phyloP scores from a whole-genome alignment of 2,888 invertebrate genomes.

The Steinernema hermaphroditum region DNA sequence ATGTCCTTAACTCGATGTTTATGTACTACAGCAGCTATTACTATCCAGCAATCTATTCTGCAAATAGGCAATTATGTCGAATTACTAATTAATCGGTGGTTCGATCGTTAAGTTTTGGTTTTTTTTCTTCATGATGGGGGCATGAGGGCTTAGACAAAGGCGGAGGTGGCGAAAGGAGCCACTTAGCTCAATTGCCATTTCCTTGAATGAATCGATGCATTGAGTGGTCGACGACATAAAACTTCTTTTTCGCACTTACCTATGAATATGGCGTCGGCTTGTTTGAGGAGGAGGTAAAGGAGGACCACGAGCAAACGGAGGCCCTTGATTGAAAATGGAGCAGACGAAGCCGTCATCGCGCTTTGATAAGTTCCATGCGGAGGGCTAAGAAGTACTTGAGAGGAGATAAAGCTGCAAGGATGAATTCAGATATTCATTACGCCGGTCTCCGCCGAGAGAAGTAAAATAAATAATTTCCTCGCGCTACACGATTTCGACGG shows the following conservation, averaged over 20 bases:
- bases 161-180: background rate
- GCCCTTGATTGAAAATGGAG: background rate
- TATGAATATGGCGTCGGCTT: background rate
- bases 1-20: constrained; percentile 6
- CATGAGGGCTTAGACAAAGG: background rate
- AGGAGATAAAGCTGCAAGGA: background rate
- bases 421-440: constrained; percentile 6
- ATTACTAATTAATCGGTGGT: background rate
- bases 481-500: background rate
- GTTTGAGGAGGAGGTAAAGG: background rate
- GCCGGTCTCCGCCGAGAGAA: background rate
- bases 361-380: constrained; percentile 22
- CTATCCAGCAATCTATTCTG: background rate
- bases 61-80: background rate
- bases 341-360: constrained; percentile 4
- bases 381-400: constrained; percentile 1
- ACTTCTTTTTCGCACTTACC: constrained; percentile 2
- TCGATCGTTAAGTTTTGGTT: background rate
- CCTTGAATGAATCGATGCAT: background rate
- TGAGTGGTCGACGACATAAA: background rate
- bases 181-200: background rate
- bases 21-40: too few species aligned
- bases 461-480: background rate
- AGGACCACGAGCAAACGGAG: background rate
- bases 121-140: background rate